Base-by-base conservation (phyloP, 2,797 vertebrate genomes). In the Varecia variegata region DNA sequence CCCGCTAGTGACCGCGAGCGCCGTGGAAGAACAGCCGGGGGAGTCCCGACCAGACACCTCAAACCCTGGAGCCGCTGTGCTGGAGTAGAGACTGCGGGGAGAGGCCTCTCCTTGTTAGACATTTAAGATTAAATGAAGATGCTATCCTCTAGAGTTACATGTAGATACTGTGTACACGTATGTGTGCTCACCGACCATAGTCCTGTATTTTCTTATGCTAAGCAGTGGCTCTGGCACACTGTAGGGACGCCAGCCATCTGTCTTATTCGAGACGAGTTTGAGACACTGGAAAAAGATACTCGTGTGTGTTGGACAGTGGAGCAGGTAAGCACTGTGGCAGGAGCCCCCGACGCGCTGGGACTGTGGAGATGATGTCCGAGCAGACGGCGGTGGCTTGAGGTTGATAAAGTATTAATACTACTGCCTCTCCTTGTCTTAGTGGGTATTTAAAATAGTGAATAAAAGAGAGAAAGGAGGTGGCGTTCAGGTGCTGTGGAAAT, bases 201-300 rank as follows among this genome's bases (percentile, higher is more conserved):
- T 97, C 98, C 97, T 95, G 96, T 98, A 94, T 96, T 97, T 98
- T 96, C 98, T 97, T 96, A 54, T 87, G 96, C 96, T 93, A 90
- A 97, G 97, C 96, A 88, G 97, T 88, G 98, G 98, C 96, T 89
- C 91, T 97, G 98, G 98, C 97, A 96, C 97, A 1, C 95, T 60
- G 98, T 94, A 95, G 97, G 97, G 87, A 96, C 94, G 83, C 97
- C 25, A 94, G 97, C 98, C 97, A 81, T 98, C 97, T 96, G 56
- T 97, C 94, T 97, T 93, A 97, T 96, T 98, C 97, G 97, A 98
- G 97, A 98, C 98, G 96, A 98, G 98, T 97, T 98, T 96, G 98
- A 98, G 98, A 98, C 98, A 99, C 98, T 99, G 98, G 98, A 98
- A 98, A 98, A 97, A 95, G 98, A 97, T 96, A 97, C 97, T 97